Base-by-base conservation (phyloP, 37 sponge, comb jelly and placozoan species). In the Bolinopsis microptera region DNA sequence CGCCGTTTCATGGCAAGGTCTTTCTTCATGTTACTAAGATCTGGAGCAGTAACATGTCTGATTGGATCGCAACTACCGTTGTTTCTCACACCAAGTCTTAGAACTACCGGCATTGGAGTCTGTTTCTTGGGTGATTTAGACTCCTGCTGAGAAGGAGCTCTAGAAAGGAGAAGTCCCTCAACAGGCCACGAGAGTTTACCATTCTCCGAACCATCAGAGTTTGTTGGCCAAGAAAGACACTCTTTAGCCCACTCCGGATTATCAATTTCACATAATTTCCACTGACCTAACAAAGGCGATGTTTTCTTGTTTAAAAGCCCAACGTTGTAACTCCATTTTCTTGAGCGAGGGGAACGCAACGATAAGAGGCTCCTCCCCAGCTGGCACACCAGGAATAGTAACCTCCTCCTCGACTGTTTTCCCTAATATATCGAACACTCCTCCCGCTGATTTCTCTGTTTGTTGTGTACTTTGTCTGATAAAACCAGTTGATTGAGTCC, bases 1-100 rank as follows among this genome's bases (percentile, higher is more conserved):
- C 80, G 80, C 0, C 90, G 90, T 86, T 86, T 86, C 1, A 86
- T 86, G 26, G 90, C 90, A 27, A 86, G 90, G 28, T 86, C 90
- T 26, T 86, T 86, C 61, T 86, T 86, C 90, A 86, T 86, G 31
- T 86, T 86, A n/a, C 61, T 86, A 1, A 86, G 90, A 39, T 86
- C 90, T 39, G 90, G 90, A 27, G 61, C 90, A 26, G 90, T 86
- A 27, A 86, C 61, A 23, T 26, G 40, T 24, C 61, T 18, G 26
- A 48, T 25, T 27, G 90, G 48, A 24, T 86, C 90, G 35, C 41
- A 41, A 26, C 61, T 86, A 16, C 90, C 90, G 24, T 41, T 86
- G 61, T 86, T n/a, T 38, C 90, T 35, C 21, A 86, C 90, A 86
- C 24, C 39, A 0, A 86, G 90, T 23, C 90, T 35, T 28, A 86